Evolutionary conservation across 2,888 invertebrate genomes (phyloP).

Genomic region (Lycaena phlaeas): DNA sequence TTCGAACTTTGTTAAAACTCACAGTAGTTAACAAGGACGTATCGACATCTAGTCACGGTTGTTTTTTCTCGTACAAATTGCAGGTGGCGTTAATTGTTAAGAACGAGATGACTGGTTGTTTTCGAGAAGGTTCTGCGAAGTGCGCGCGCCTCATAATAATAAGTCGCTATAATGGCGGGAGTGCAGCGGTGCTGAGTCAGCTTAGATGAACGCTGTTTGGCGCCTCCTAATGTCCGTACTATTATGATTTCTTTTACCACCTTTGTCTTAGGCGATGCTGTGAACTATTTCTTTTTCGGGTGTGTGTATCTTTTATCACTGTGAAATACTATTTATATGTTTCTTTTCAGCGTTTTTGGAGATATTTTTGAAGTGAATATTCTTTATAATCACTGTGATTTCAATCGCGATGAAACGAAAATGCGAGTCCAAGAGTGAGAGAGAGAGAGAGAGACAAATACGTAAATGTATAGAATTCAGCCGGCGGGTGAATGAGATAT

Average conservation of each 20-base stretch:
- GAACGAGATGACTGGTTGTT: conserved; percentile 58
- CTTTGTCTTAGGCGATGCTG: not conserved
- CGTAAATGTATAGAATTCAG: no score
- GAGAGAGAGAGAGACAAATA: no score
- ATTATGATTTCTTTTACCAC: conserved; percentile 2
- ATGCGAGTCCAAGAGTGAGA: no score
- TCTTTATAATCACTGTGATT: no score
- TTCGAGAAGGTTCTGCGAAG: conserved; percentile 53
- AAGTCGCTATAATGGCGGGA: conserved; percentile 49
- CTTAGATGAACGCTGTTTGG: conserved; percentile 47
- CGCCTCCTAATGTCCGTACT: conserved; percentile 34
- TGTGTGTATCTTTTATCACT: not conserved
- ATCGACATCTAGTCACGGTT: conserved; percentile 51
- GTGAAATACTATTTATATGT: no score
- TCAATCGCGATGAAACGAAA: no score
- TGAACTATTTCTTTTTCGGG: not conserved
- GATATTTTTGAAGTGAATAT: no score
- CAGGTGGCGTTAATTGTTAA: conserved; percentile 58
- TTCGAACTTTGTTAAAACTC: conserved; percentile 21
- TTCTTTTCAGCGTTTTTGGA: no score
- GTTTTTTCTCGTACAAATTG: conserved; percentile 50
- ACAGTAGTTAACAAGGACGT: conserved; percentile 48
- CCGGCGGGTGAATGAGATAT: no score
- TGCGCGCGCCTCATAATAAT: conserved; percentile 57
- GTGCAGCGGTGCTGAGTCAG: conserved; percentile 61